Evolutionary conservation across 2,113 vertebrate species (phyloP).

Genomic region (Ciconia boyciana): DNA sequence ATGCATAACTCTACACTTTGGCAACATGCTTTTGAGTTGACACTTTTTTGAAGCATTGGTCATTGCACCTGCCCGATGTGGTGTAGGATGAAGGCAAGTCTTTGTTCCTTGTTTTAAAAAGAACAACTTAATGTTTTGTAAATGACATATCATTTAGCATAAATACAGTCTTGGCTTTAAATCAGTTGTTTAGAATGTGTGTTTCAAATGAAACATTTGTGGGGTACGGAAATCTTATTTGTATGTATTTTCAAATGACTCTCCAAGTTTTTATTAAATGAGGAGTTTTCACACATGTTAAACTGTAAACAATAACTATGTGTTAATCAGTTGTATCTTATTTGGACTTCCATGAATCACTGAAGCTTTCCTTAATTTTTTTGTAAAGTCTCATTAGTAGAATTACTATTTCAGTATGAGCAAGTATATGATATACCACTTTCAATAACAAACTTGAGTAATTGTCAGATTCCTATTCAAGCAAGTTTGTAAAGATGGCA

Average conservation of each 20-base stretch:
- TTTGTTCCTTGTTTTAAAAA: neutral
- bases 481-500: neutral
- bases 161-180: neutral
- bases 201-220: neutral
- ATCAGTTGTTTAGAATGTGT: neutral
- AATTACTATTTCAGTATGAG: neutral
- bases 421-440: neutral
- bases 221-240: neutral
- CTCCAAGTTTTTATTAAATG: neutral
- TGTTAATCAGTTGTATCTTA: neutral
- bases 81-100: neutral
- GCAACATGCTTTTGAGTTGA: neutral
- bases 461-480: no score
- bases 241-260: neutral
- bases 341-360: neutral
- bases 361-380: neutral
- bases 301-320: neutral
- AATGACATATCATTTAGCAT: neutral
- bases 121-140: neutral
- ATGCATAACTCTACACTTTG: neutral
- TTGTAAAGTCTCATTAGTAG: neutral
- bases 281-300: neutral
- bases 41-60: neutral
- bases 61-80: neutral
- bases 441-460: neutral